Conservation (phyloP, 1,140 invertebrate genomes). For the Euschistus heros region DNA sequence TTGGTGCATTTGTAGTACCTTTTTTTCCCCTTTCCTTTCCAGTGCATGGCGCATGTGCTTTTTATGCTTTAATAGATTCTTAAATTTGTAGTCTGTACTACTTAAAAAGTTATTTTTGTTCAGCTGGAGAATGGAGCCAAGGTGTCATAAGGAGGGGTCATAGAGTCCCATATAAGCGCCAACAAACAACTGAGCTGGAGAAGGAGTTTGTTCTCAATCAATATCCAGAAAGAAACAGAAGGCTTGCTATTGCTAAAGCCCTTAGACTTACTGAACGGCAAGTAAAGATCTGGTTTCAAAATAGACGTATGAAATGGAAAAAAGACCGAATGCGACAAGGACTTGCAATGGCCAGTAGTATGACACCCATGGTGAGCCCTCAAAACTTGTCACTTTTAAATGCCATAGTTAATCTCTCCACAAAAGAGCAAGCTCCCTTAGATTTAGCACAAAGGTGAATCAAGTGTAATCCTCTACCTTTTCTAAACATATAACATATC, state of each 20-base stretch:
- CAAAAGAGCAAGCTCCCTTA: constrained; percentile 22
- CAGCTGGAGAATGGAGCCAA: constrained; percentile 24
- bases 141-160: constrained; percentile 22
- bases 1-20: constrained; percentile 7
- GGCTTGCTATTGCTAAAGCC: constrained; percentile 95
- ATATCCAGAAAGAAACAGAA: constrained; percentile 90
- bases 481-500: constrained; percentile 1
- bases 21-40: constrained; percentile 3
- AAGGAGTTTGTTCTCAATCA: constrained; percentile 99
- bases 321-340: constrained; percentile 43
- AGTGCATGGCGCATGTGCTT: constrained; percentile 10
- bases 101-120: constrained; percentile 13
- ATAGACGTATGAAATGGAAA: constrained; percentile 98
- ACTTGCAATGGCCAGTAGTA: constrained; percentile 8
- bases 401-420: constrained; percentile 26
- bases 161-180: constrained; percentile 71
- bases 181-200: constrained; percentile 93
- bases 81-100: background rate
- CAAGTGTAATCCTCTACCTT: background rate
- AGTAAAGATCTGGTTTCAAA: constrained; percentile 96
- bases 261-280: constrained; percentile 91
- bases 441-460: constrained; percentile 21
- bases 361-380: constrained; percentile 11
- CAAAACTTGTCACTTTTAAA: constrained; percentile 22
- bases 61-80: background rate